These are phyloP conservation scores for Stichopus horrens DNA, from an alignment of 53 echinoderm and acorn worm genomes.

Conservation along the genomic window DNA sequence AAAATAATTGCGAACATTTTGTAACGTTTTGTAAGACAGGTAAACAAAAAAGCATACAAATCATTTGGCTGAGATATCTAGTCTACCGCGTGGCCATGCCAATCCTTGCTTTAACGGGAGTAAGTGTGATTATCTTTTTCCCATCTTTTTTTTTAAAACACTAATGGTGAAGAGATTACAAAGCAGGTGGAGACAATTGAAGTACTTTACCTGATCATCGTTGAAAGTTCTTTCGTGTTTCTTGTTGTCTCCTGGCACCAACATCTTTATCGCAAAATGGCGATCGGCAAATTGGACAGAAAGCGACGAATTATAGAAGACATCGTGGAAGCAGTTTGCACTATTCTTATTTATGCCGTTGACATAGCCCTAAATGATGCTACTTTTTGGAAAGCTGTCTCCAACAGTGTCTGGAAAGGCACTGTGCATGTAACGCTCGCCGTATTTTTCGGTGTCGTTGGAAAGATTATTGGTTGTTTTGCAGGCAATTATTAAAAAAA, in stretches of 20 bases:
- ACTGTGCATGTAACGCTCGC: background rate
- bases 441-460: background rate
- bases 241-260: background rate
- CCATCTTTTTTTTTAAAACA: too few relatives aligned
- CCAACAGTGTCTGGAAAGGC: background rate
- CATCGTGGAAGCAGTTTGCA: background rate
- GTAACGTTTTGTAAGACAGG: conserved; percentile 39
- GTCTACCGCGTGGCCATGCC: background rate
- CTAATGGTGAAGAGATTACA: too few relatives aligned
- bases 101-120: background rate
- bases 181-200: too few relatives aligned
- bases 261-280: background rate
- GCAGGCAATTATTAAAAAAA: background rate
- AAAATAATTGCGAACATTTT: conserved; percentile 34
- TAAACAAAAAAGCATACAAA: background rate
- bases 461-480: conserved; percentile 11
- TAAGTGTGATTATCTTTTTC: background rate
- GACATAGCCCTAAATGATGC: too few relatives aligned
- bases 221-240: too few relatives aligned
- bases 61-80: background rate
- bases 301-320: conserved; percentile 17
- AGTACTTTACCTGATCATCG: too few relatives aligned
- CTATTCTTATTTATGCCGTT: too few relatives aligned
- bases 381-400: too few relatives aligned
- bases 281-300: background rate